Percentiles rank a stretch among this genome's conserved stretches.
phyloP scores from a whole-genome alignment of 2,113 vertebrate genomes.

The Rissa tridactyla region DNA sequence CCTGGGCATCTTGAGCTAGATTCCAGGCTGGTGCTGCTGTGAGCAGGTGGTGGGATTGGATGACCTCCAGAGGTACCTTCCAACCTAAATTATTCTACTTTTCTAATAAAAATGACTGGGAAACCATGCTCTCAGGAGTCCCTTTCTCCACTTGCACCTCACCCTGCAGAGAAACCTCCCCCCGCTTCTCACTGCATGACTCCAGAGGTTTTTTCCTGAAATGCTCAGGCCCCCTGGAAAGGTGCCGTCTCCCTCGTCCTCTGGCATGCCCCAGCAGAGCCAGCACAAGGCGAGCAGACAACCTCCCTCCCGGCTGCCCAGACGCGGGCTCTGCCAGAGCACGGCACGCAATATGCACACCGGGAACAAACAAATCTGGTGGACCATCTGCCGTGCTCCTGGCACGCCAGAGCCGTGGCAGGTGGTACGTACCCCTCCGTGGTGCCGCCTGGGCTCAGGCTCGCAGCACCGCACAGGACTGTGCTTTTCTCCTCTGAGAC shows the following conservation, averaged over 20 bases:
- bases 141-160: background rate
- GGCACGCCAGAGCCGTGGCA: accelerated
- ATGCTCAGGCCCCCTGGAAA: background rate
- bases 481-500: background rate
- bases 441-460: background rate
- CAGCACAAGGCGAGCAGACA: background rate
- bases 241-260: background rate
- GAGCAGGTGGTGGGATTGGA: constrained; percentile 24
- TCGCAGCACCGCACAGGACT: background rate
- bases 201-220: background rate
- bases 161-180: background rate
- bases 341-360: background rate
- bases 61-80: background rate
- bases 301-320: background rate
- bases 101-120: background rate
- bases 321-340: background rate
- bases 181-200: background rate
- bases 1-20: background rate
- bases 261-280: background rate
- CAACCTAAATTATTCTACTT: background rate
- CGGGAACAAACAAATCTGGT: constrained; percentile 13
- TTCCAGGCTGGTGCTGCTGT: background rate
- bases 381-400: background rate
- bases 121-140: background rate
- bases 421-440: accelerated